Conservation (phyloP, 2,113 vertebrate species). For the Colaptes auratus region DNA sequence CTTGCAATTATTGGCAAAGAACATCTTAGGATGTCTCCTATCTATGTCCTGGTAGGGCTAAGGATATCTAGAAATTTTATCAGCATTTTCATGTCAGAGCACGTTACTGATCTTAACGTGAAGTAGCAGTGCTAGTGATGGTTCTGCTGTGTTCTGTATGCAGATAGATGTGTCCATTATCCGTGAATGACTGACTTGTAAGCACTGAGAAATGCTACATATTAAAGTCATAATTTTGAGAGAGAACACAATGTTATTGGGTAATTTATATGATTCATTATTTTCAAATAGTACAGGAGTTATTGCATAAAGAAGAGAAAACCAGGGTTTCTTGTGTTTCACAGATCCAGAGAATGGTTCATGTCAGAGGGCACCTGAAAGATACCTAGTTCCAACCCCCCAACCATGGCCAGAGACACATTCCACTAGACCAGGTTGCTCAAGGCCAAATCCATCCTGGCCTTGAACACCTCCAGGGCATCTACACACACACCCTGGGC, state of each 20-base stretch:
- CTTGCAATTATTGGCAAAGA: neutral
- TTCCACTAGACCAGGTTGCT: too few relatives aligned
- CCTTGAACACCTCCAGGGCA: too few relatives aligned
- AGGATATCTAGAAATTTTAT: neutral
- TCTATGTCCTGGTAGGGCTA: neutral
- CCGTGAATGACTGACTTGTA: neutral
- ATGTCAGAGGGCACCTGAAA: too few relatives aligned
- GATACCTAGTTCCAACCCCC: too few relatives aligned
- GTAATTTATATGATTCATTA: neutral
- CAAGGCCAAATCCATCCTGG: too few relatives aligned
- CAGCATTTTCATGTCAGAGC: neutral
- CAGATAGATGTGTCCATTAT: neutral
- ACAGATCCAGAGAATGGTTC: too few relatives aligned
- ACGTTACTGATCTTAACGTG: neutral
- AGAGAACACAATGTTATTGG: neutral
- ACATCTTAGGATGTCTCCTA: neutral
- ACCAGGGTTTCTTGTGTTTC: neutral
- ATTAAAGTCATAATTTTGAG: neutral
- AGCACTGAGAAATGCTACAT: neutral
- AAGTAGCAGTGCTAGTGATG: neutral
- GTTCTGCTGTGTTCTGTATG: neutral
- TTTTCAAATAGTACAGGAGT: neutral
- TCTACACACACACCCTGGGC: too few relatives aligned
- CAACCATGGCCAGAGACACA: too few relatives aligned
- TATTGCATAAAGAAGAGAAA: neutral